Conservation (phyloP, 2,797 vertebrate genomes). For the Rhadinocentrus ornatus region DNA sequence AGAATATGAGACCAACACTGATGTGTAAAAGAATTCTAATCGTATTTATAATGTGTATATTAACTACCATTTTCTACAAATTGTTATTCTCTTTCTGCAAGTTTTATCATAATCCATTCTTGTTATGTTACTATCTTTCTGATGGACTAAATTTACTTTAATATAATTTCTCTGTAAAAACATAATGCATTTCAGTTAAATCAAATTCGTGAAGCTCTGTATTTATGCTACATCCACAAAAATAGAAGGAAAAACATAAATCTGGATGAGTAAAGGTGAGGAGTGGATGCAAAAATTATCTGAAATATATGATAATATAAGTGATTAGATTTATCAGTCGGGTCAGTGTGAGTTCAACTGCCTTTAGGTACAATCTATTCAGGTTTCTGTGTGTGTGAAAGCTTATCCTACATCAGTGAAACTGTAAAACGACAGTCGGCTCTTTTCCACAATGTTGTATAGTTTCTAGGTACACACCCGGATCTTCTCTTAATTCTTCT, state of each 20-base stretch:
- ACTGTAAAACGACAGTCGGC: background rate
- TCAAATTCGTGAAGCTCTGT: background rate
- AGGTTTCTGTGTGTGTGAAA: background rate
- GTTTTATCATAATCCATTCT: background rate
- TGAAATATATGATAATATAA: background rate
- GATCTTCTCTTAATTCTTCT: conserved; percentile 61
- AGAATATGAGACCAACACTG: too few species aligned
- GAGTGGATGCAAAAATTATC: background rate
- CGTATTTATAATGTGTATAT: background rate
- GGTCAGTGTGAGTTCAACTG: background rate
- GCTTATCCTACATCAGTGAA: background rate
- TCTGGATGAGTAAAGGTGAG: background rate
- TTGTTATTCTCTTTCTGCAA: background rate
- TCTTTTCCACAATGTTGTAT: conserved; percentile 1
- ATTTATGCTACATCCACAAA: conserved; percentile 5
- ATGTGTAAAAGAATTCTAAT: background rate
- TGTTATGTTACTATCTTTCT: background rate
- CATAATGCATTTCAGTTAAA: background rate
- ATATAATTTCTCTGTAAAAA: background rate
- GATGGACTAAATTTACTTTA: background rate
- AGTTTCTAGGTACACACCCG: conserved; percentile 51
- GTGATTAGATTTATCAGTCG: too few species aligned
- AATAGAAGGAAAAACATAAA: background rate
- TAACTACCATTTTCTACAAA: background rate
- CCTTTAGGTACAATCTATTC: background rate